Conservation (phyloP, 2,888 invertebrate species). For the Linnaemya vulpina region DNA sequence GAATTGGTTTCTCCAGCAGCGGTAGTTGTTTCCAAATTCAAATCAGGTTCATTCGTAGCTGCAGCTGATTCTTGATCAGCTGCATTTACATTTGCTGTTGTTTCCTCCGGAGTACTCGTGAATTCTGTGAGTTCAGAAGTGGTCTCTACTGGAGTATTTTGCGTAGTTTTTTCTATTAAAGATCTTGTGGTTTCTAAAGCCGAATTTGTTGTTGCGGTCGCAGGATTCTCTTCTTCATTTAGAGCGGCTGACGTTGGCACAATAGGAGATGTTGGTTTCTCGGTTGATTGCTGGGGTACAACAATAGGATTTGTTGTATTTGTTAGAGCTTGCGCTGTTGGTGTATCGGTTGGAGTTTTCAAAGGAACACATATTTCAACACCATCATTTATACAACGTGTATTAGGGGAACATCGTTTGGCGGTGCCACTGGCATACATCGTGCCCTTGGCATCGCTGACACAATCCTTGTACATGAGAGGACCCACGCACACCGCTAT, state of each 20-base stretch:
- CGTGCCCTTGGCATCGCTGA: slow-evolving; percentile 71
- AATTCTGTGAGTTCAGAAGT: slow-evolving; percentile 14
- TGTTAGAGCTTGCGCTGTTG: slow-evolving; percentile 66
- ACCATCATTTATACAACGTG: slow-evolving; percentile 80
- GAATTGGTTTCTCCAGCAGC: slow-evolving; percentile 41
- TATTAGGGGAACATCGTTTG: slow-evolving; percentile 75
- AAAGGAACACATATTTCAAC: slow-evolving; percentile 78
- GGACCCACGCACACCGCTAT: slow-evolving; percentile 80
- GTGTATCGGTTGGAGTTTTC: slow-evolving; percentile 71
- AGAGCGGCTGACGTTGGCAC: slow-evolving; percentile 8
- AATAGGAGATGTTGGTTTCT: neutral
- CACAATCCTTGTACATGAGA: slow-evolving; percentile 77
- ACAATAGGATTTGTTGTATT: neutral
- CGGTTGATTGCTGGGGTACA: slow-evolving; percentile 14
- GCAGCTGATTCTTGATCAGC: slow-evolving; percentile 30
- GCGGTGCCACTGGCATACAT: slow-evolving; percentile 74
- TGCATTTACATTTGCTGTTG: slow-evolving; percentile 53
- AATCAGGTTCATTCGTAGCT: neutral
- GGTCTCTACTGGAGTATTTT: neutral
- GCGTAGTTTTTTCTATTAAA: neutral
- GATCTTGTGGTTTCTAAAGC: slow-evolving; percentile 1
- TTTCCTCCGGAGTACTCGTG: slow-evolving; percentile 38
- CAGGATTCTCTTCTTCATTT: neutral
- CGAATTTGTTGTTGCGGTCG: neutral
- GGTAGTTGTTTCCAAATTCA: slow-evolving; percentile 17